Conservation (phyloP, 1,140 invertebrate species). For the Plutomurus gul region DNA sequence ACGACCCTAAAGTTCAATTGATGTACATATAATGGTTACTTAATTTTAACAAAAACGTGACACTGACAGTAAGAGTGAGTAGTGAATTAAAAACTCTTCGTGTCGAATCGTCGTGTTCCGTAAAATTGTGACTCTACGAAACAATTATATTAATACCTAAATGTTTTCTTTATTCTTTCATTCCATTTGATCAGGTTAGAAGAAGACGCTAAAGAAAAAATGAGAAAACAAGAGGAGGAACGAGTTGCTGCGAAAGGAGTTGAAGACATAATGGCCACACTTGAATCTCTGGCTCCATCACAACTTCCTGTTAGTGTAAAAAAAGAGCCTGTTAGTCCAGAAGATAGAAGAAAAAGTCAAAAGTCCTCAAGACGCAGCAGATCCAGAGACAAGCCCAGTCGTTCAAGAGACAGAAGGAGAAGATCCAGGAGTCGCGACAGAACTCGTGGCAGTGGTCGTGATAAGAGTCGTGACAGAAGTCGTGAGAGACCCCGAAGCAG, state of each 20-base stretch:
- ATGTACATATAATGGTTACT: conserved; percentile 49
- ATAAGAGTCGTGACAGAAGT: conserved; percentile 45
- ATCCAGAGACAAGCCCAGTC: conserved; percentile 51
- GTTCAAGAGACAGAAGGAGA: conserved; percentile 51
- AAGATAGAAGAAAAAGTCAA: conserved; percentile 52
- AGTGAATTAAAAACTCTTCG: too few relatives aligned
- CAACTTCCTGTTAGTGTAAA: conserved; percentile 47
- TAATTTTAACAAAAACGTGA: too few relatives aligned
- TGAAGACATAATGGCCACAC: conserved; percentile 82
- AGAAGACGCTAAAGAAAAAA: conserved; percentile 58
- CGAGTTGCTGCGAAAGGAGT: conserved; percentile 61
- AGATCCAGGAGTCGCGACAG: conserved; percentile 55
- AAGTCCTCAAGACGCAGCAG: conserved; percentile 48
- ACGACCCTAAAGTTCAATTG: conserved; percentile 66
- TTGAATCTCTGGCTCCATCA: conserved; percentile 83
- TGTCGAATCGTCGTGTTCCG: too few relatives aligned
- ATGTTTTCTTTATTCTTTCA: neutral
- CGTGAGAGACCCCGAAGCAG: conserved; percentile 55
- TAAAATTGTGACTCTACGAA: too few relatives aligned
- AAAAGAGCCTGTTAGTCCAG: conserved; percentile 15
- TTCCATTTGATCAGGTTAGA: conserved; percentile 45
- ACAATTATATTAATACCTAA: too few relatives aligned
- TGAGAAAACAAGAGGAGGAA: conserved; percentile 54
- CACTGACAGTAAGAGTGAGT: too few relatives aligned
- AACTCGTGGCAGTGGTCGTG: conserved; percentile 55